Evolutionary conservation across 2,888 invertebrate genomes (phyloP).

Genomic region (Criorhina ranunculi): DNA sequence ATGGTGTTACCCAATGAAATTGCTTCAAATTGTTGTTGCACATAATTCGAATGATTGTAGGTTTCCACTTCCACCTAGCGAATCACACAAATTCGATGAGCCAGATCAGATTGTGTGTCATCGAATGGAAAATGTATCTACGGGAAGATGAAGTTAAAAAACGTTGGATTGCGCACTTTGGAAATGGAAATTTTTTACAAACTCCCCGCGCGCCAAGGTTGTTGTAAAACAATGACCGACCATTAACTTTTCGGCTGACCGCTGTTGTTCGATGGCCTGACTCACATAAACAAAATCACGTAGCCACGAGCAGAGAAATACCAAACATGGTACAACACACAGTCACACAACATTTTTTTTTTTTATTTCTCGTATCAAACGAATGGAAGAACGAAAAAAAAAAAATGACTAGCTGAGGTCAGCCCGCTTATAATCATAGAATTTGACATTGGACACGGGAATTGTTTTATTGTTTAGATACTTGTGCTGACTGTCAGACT

Average conservation of each 20-base stretch:
- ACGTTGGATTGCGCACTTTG: conserved; percentile 38
- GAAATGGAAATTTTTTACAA: conserved; percentile 35
- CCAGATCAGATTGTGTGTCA: conserved; percentile 46
- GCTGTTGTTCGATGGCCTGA: conserved; percentile 13
- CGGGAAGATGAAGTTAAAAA: not conserved
- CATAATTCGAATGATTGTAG: conserved; percentile 63
- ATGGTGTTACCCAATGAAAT: conserved; percentile 52
- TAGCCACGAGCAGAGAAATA: conserved; percentile 13
- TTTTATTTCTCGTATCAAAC: not conserved
- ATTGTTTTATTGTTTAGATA: conserved; percentile 45
- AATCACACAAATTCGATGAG: conserved; percentile 9
- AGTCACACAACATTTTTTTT: conserved; percentile 10
- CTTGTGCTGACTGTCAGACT: conserved; percentile 22
- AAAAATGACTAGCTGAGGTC: conserved; percentile 39
- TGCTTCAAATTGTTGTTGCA: conserved; percentile 58
- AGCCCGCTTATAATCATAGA: conserved; percentile 46
- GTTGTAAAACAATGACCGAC: conserved; percentile 52
- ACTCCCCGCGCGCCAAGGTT: conserved; percentile 52
- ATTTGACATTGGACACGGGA: conserved; percentile 53
- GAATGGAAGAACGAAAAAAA: conserved; percentile 12
- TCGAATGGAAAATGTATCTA: conserved; percentile 48
- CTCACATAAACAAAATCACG: conserved; percentile 38
- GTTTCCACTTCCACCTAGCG: conserved; percentile 15
- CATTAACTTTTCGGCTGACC: conserved; percentile 42
- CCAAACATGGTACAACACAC: conserved; percentile 35